Conservation (phyloP, 2,888 invertebrate species). For the Dendrolimus houi region DNA sequence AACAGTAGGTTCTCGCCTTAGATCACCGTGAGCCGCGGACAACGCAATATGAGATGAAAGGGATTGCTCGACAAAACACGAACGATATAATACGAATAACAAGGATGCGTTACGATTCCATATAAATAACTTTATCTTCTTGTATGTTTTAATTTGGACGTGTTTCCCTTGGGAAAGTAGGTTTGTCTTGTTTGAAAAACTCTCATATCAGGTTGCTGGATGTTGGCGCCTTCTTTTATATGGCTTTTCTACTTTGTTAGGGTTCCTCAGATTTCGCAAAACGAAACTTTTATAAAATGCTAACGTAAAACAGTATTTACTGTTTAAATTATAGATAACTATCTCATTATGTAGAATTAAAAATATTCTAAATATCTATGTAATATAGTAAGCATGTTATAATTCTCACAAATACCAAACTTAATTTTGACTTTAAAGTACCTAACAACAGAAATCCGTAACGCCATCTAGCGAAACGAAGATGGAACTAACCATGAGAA, state of each 20-base stretch:
- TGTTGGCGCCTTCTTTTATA: not conserved
- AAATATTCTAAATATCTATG: no score
- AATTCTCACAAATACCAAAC: no score
- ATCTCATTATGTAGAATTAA: no score
- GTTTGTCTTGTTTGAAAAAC: not conserved
- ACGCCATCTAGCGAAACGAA: no score
- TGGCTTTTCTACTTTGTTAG: not conserved
- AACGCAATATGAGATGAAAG: conserved; percentile 47
- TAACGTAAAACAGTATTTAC: no score
- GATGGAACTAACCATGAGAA: no score
- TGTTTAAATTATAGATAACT: no score
- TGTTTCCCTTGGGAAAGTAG: not conserved
- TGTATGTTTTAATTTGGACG: not conserved
- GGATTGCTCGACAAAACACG: conserved; percentile 32
- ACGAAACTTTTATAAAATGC: no score
- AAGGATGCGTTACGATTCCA: conserved; percentile 1
- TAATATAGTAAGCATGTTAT: no score
- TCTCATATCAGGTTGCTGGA: not conserved
- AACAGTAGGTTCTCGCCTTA: conserved; percentile 24
- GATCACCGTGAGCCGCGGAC: conserved; percentile 37
- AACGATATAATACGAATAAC: conserved; percentile 17
- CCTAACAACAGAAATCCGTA: no score
- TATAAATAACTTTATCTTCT: not conserved
- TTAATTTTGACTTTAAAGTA: no score
- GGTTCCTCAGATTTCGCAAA: no score